Evolutionary conservation across 2,888 invertebrate genomes (phyloP).

Genomic region (Agrilus cyanescens): DNA sequence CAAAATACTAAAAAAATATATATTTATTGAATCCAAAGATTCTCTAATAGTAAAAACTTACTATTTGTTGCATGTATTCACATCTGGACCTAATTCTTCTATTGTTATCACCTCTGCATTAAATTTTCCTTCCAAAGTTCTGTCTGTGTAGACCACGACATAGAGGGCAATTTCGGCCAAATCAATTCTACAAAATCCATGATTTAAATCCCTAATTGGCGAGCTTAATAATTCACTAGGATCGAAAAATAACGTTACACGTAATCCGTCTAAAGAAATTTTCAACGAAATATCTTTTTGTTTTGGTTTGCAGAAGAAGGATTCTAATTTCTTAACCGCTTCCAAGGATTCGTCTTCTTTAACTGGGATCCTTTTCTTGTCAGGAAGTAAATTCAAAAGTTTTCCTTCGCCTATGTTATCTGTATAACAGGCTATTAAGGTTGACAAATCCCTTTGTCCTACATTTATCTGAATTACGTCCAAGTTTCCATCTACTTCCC

Average conservation of each 20-base stretch:
- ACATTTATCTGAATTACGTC: conserved; percentile 56
- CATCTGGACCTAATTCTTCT: conserved; percentile 62
- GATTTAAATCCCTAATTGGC: conserved; percentile 59
- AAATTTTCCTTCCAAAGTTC: conserved; percentile 55
- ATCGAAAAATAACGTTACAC: conserved; percentile 58
- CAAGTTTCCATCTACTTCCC: conserved; percentile 53
- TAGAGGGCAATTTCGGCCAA: conserved; percentile 54
- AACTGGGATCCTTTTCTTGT: conserved; percentile 22
- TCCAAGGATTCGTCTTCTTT: conserved; percentile 21
- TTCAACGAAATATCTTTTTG: conserved; percentile 48
- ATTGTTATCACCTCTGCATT: conserved; percentile 56
- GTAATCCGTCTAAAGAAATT: conserved; percentile 57
- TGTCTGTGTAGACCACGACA: conserved; percentile 54
- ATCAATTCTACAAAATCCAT: conserved; percentile 56
- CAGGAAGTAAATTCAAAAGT: conserved; percentile 38
- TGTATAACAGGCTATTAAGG: conserved; percentile 56
- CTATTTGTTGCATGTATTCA: conserved; percentile 47
- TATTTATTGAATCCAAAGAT: too few relatives aligned
- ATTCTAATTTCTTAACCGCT: conserved; percentile 54
- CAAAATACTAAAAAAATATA: conserved; percentile 44
- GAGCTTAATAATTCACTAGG: conserved; percentile 64
- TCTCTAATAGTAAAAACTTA: too few relatives aligned
- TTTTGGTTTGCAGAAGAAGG: conserved; percentile 58
- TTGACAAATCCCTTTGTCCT: conserved; percentile 64
- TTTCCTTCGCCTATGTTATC: conserved; percentile 56